These are phyloP conservation scores for Rhadina sibilatrix DNA, from an alignment of 2,113 vertebrate species.

Conservation along the genomic window DNA sequence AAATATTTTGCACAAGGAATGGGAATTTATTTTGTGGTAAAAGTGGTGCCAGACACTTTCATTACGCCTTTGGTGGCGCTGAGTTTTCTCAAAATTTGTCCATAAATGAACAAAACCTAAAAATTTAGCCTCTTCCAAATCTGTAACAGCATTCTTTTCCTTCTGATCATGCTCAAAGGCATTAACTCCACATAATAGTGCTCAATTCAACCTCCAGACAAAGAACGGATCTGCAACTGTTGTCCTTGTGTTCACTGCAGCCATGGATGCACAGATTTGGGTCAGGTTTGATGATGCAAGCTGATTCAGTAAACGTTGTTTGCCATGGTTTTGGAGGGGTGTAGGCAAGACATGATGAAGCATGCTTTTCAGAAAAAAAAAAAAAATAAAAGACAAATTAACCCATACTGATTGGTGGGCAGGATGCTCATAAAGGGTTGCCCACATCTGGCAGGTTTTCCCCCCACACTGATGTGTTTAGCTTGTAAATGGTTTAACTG, in stretches of 20 bases:
- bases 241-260: background rate
- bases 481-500: background rate
- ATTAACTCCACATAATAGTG: accelerated
- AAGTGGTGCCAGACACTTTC: background rate
- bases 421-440: background rate
- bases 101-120: background rate
- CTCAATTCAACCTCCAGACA: background rate
- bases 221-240: background rate
- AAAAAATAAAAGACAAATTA: background rate
- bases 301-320: background rate
- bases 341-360: background rate
- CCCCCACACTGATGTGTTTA: background rate
- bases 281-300: background rate
- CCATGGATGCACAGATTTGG: background rate
- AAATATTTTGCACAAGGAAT: background rate
- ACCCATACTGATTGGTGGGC: background rate
- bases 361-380: background rate
- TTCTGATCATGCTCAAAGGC: background rate
- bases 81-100: background rate
- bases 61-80: background rate
- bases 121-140: background rate
- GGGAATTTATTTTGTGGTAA: background rate
- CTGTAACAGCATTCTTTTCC: background rate
- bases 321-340: background rate
- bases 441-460: background rate